Evolutionary conservation across 2,113 vertebrate genomes (phyloP).

Genomic region (Apteryx owenii): DNA sequence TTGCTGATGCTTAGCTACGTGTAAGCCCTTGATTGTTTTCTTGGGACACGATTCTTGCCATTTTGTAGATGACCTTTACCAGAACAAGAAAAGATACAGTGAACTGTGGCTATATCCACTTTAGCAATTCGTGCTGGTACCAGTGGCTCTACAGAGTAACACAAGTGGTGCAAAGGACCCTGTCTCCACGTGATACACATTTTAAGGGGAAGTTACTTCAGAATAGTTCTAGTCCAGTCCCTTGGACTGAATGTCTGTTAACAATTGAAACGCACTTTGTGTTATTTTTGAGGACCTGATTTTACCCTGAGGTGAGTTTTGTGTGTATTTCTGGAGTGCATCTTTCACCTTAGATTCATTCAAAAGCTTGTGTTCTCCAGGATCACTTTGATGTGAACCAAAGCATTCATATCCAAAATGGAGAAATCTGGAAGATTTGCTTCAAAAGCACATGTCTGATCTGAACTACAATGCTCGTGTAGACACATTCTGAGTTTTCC

Average conservation of each 20-base stretch:
- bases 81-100: neutral
- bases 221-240: neutral
- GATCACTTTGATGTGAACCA: neutral
- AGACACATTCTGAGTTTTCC: neutral
- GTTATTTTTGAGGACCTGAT: neutral
- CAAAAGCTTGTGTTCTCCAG: neutral
- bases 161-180: neutral
- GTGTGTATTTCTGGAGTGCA: neutral
- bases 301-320: neutral
- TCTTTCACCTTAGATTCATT: neutral
- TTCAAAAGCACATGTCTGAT: neutral
- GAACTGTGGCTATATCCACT: neutral
- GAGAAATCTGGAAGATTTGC: neutral
- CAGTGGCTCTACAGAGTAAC: neutral
- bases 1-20: neutral
- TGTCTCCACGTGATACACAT: accelerated
- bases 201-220: neutral
- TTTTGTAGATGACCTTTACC: neutral
- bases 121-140: neutral
- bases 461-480: neutral
- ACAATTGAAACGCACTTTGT: neutral
- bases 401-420: neutral
- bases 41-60: neutral
- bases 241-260: neutral
- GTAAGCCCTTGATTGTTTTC: neutral